These are phyloP conservation scores for Dendronephthya gigantea DNA, from an alignment of 64 coral and sea anemone genomes.

Conservation along the genomic window DNA sequence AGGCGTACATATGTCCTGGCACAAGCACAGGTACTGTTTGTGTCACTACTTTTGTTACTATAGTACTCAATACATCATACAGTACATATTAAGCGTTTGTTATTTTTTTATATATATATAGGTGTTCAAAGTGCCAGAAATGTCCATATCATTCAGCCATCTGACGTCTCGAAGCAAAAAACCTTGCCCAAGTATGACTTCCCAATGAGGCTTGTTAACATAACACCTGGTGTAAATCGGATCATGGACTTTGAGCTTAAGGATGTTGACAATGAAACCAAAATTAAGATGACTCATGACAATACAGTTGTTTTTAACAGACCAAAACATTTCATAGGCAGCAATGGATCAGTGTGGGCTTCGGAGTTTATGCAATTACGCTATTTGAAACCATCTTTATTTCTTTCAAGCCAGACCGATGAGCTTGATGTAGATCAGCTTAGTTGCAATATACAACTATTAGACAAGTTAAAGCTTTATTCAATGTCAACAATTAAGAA, in stretches of 20 bases:
- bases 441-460: neutral
- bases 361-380: conserved; percentile 25
- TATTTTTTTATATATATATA: neutral
- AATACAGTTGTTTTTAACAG: conserved; percentile 15
- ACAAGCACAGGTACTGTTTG: conserved; percentile 11
- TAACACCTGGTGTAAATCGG: conserved; percentile 19
- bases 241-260: conserved; percentile 14
- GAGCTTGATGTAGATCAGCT: neutral
- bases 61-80: no score
- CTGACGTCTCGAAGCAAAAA: conserved; percentile 8
- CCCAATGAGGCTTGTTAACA: neutral
- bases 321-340: conserved; percentile 31
- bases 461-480: conserved; percentile 9
- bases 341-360: conserved; percentile 29
- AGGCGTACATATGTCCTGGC: conserved; percentile 26
- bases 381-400: neutral
- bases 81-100: neutral
- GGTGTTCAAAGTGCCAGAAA: conserved; percentile 10
- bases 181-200: conserved; percentile 23
- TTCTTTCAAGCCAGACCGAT: neutral
- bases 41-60: neutral
- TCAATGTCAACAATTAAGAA: conserved; percentile 9
- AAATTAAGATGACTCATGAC: neutral
- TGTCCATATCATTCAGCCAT: neutral
- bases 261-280: neutral